Evolutionary conservation across 2,113 vertebrate genomes (phyloP).

Genomic region (Pollachius pollachius): DNA sequence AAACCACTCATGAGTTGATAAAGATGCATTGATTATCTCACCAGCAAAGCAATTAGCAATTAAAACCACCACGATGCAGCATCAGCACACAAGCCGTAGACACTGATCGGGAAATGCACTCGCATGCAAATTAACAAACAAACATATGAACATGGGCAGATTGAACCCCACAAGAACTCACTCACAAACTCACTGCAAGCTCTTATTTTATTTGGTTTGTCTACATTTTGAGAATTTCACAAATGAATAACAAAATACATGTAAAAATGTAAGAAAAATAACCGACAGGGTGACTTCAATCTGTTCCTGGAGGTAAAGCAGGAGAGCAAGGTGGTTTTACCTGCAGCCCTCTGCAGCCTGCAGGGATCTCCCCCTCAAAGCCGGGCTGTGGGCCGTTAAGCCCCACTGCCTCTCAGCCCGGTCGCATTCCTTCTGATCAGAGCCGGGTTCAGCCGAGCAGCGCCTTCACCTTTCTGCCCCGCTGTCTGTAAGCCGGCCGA

Average conservation of each 20-base stretch:
- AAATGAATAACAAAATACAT: too few relatives aligned
- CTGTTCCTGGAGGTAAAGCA: too few relatives aligned
- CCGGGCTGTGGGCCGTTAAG: constrained; percentile 51
- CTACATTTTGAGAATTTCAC: too few relatives aligned
- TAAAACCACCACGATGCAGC: constrained; percentile 67
- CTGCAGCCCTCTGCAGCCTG: constrained; percentile 49
- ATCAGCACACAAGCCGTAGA: constrained; percentile 51
- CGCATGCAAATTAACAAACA: constrained; percentile 18
- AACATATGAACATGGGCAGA: constrained; percentile 10
- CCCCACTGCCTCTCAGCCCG: constrained; percentile 53
- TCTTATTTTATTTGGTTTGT: too few relatives aligned
- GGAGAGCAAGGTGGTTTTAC: not conserved
- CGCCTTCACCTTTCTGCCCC: constrained; percentile 72
- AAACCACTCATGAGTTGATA: constrained; percentile 48
- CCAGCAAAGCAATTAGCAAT: constrained; percentile 69
- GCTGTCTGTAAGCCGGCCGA: constrained; percentile 59
- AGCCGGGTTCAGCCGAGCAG: constrained; percentile 65
- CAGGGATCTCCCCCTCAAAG: constrained; percentile 52
- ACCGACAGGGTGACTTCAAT: too few relatives aligned
- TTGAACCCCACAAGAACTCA: constrained; percentile 9
- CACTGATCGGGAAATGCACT: not conserved
- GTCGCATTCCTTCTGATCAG: constrained; percentile 73
- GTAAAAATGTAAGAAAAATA: too few relatives aligned
- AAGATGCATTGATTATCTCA: constrained; percentile 72
- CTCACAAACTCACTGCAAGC: constrained; percentile 2